Conservation (phyloP, 1,140 invertebrate species). For the Lepidurus packardi region DNA sequence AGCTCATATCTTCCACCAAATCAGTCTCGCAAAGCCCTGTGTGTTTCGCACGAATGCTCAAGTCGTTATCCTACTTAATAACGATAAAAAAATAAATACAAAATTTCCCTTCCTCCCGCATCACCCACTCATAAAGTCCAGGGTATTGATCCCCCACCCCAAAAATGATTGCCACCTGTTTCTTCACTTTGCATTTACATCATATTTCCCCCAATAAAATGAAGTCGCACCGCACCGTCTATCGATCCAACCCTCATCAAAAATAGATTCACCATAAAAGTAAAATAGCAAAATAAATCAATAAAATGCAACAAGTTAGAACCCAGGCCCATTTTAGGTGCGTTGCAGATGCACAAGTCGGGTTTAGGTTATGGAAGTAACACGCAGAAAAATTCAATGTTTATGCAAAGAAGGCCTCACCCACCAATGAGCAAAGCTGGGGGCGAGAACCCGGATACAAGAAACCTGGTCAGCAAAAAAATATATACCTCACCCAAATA, state of each 20-base stretch:
- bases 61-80: background rate
- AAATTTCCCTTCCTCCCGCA: background rate
- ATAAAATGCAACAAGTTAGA: background rate
- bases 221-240: background rate
- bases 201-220: background rate
- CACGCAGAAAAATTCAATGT: background rate
- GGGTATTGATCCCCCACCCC: background rate
- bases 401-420: conserved; percentile 20
- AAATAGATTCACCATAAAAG: background rate
- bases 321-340: background rate
- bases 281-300: background rate
- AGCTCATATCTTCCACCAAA: too few relatives aligned
- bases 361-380: background rate
- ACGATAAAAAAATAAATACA: background rate
- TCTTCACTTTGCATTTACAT: background rate
- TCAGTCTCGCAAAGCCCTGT: too few relatives aligned
- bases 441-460: background rate
- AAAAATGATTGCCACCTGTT: background rate
- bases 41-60: too few relatives aligned
- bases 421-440: background rate
- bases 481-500: background rate
- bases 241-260: background rate
- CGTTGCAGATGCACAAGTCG: too few relatives aligned
- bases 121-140: background rate
- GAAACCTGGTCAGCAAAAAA: too few relatives aligned